These are phyloP conservation scores for Pipistrellus kuhlii DNA, from an alignment of 2,797 vertebrate species.

Conservation along the genomic window DNA sequence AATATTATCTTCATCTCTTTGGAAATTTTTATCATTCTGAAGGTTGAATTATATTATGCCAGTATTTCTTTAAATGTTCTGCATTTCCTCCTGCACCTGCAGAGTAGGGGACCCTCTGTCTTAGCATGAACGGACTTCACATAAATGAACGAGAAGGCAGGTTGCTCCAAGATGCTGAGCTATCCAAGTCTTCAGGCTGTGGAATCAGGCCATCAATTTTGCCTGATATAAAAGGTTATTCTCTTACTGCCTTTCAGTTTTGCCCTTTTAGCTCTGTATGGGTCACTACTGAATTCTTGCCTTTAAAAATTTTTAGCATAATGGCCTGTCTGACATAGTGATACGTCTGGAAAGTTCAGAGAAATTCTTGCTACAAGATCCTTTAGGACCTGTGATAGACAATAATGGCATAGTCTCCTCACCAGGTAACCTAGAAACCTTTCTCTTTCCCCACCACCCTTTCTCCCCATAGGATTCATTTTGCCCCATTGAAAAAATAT, in stretches of 20 bases:
- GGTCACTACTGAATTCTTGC: constrained; percentile 69
- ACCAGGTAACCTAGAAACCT: not conserved
- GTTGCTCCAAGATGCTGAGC: constrained; percentile 47
- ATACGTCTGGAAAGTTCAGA: constrained; percentile 60
- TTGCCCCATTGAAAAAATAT: not conserved
- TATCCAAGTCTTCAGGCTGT: constrained; percentile 1
- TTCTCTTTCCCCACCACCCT: not conserved
- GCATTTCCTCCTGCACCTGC: not conserved
- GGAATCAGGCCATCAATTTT: constrained; percentile 71
- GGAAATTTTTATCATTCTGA: not conserved
- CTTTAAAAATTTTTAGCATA: constrained; percentile 71
- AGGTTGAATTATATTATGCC: constrained; percentile 36
- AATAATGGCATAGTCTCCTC: not conserved
- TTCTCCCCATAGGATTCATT: not conserved
- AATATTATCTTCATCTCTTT: not conserved
- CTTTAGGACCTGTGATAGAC: constrained; percentile 40
- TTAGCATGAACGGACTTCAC: not conserved
- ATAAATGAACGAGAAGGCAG: not conserved
- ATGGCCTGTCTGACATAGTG: constrained; percentile 52
- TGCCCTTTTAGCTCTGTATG: constrained; percentile 71
- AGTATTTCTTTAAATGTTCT: not conserved
- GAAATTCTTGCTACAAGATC: constrained; percentile 52
- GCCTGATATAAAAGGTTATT: constrained; percentile 77
- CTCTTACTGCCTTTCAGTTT: constrained; percentile 70
- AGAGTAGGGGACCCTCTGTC: not conserved